These are phyloP conservation scores for Dione juno DNA, from an alignment of 2,888 invertebrate genomes.

Conservation along the genomic window DNA sequence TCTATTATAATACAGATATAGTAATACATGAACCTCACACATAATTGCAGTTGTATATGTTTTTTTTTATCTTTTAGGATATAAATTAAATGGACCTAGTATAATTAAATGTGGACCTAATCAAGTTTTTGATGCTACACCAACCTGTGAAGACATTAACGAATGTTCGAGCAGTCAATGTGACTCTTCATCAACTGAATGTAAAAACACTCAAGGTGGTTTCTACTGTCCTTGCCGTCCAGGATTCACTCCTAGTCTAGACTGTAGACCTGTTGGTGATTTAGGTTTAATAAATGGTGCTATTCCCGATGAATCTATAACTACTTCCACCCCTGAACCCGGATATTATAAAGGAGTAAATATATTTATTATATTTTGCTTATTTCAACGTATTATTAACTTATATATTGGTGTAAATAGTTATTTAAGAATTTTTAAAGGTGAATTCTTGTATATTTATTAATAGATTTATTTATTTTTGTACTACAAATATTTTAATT, in stretches of 20 bases:
- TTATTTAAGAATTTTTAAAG: neutral
- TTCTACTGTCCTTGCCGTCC: slow-evolving; percentile 94
- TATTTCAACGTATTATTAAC: neutral
- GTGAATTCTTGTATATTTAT: neutral
- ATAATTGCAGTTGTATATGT: too few species aligned
- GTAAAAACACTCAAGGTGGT: slow-evolving; percentile 93
- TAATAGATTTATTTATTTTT: neutral
- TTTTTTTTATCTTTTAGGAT: slow-evolving; percentile 84
- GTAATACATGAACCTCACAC: too few species aligned
- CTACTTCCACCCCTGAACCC: slow-evolving; percentile 91
- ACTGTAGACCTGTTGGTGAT: slow-evolving; percentile 95
- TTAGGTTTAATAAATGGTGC: slow-evolving; percentile 94
- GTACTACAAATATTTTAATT: slow-evolving; percentile 43
- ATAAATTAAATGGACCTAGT: slow-evolving; percentile 92
- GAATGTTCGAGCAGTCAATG: slow-evolving; percentile 95
- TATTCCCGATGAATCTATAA: slow-evolving; percentile 94
- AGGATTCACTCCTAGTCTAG: slow-evolving; percentile 92
- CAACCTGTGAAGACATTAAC: slow-evolving; percentile 95
- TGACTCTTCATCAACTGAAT: slow-evolving; percentile 94
- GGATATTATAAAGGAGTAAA: slow-evolving; percentile 92
- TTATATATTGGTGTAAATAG: neutral
- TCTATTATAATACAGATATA: too few species aligned
- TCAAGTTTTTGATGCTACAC: slow-evolving; percentile 92
- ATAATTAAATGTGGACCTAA: slow-evolving; percentile 93
- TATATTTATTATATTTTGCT: slow-evolving; percentile 47